phyloP scores from a whole-genome alignment of 2,888 invertebrate genomes.

The Mythimna loreyi region DNA sequence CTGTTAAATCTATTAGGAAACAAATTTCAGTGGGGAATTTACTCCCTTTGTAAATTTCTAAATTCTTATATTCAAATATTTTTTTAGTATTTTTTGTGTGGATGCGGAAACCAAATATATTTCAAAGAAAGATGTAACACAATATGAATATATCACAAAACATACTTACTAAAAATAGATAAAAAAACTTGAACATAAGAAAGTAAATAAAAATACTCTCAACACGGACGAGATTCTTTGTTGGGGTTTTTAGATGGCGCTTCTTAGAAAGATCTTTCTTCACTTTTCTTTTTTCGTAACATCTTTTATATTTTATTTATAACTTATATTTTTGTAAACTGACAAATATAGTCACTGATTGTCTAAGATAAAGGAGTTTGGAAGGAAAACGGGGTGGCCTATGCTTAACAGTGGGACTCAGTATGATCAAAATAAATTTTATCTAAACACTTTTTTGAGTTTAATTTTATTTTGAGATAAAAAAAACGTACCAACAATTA shows the following conservation, averaged over 20 bases:
- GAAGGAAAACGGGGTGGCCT: too few relatives aligned
- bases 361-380: too few relatives aligned
- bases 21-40: background rate
- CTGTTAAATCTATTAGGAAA: background rate
- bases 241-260: background rate
- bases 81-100: background rate
- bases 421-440: too few relatives aligned
- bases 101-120: slow-evolving; percentile 1
- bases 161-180: background rate
- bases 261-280: slow-evolving; percentile 3
- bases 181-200: background rate
- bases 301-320: background rate
- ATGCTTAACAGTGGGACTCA: too few relatives aligned
- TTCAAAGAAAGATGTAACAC: background rate
- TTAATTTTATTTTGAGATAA: too few relatives aligned
- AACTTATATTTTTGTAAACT: background rate
- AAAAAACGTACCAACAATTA: too few relatives aligned
- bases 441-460: too few relatives aligned
- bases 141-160: background rate
- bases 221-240: background rate
- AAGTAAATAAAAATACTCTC: background rate
- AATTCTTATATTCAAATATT: background rate
- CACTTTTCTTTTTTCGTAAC: background rate
- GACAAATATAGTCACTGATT: too few relatives aligned
- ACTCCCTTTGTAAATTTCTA: background rate